phyloP scores from a whole-genome alignment of 2,113 vertebrate genomes.

The Piprites chloris region DNA sequence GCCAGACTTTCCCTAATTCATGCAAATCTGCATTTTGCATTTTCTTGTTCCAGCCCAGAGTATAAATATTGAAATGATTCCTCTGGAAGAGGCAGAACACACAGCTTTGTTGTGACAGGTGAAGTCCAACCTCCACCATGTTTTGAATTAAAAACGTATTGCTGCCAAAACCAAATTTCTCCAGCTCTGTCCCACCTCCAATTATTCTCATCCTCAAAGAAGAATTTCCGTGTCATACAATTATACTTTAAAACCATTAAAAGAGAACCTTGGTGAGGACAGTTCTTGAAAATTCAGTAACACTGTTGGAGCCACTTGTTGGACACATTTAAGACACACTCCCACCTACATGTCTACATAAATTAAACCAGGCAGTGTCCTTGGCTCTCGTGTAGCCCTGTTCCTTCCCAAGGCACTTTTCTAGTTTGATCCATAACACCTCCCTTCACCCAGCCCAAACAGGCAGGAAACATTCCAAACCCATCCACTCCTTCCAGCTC shows the following conservation, averaged over 20 bases:
- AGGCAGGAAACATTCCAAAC: neutral
- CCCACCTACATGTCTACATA: accelerated
- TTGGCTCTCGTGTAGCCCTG: neutral
- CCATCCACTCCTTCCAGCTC: neutral
- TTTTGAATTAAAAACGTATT: neutral
- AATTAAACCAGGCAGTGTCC: neutral
- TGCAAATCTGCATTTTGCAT: constrained; percentile 12
- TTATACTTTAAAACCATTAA: neutral
- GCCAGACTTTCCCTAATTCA: neutral
- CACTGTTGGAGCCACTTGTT: accelerated
- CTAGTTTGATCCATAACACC: neutral
- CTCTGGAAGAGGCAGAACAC: neutral
- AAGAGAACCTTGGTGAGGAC: neutral
- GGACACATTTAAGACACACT: neutral
- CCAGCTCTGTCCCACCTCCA: neutral
- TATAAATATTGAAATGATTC: neutral
- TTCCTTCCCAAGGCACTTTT: neutral
- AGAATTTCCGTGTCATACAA: neutral
- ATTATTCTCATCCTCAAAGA: neutral
- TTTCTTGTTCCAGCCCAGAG: neutral
- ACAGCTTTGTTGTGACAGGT: neutral
- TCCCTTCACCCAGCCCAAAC: neutral
- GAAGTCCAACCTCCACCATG: neutral
- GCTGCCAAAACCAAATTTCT: neutral
- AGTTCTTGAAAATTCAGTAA: neutral